phyloP scores from a whole-genome alignment of 2,888 invertebrate species.

The Masnerella sp. region DNA sequence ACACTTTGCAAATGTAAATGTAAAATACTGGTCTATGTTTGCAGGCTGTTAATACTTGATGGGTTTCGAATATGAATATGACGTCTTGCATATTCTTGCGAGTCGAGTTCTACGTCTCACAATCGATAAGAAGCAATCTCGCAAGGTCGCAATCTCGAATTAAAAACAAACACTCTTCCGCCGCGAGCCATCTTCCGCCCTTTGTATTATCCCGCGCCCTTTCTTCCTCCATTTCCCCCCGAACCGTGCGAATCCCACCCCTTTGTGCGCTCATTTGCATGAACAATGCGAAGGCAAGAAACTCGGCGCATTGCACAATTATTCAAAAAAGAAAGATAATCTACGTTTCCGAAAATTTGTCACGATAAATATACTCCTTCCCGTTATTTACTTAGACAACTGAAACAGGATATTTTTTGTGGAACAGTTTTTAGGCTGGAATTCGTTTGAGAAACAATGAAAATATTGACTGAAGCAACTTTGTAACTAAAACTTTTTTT shows the following conservation, averaged over 20 bases:
- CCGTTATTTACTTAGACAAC: constrained; percentile 11
- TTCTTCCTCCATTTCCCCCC: constrained; percentile 56
- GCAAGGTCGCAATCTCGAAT: constrained; percentile 61
- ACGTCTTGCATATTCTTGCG: constrained; percentile 27
- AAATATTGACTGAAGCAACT: no score
- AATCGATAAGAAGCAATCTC: constrained; percentile 60
- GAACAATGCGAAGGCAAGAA: constrained; percentile 60
- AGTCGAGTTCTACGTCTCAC: constrained; percentile 32
- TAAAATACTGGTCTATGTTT: constrained; percentile 1
- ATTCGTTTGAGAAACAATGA: no score
- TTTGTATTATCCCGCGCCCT: constrained; percentile 57
- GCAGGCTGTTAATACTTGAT: constrained; percentile 6
- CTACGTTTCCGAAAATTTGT: constrained; percentile 40
- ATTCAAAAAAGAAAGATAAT: constrained; percentile 50
- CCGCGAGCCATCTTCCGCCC: constrained; percentile 56
- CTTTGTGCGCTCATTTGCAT: constrained; percentile 63
- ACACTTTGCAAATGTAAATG: neutral
- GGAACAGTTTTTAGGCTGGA: neutral
- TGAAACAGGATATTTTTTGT: constrained; percentile 2
- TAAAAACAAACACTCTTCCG: constrained; percentile 61
- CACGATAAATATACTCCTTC: constrained; percentile 31
- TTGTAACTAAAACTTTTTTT: no score
- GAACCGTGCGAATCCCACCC: constrained; percentile 36
- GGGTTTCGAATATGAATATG: constrained; percentile 22
- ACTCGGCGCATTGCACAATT: constrained; percentile 43